Percentiles rank a stretch among this genome's conserved stretches.
phyloP scores from a whole-genome alignment of 2,888 invertebrate genomes.

The Philaethria dido region DNA sequence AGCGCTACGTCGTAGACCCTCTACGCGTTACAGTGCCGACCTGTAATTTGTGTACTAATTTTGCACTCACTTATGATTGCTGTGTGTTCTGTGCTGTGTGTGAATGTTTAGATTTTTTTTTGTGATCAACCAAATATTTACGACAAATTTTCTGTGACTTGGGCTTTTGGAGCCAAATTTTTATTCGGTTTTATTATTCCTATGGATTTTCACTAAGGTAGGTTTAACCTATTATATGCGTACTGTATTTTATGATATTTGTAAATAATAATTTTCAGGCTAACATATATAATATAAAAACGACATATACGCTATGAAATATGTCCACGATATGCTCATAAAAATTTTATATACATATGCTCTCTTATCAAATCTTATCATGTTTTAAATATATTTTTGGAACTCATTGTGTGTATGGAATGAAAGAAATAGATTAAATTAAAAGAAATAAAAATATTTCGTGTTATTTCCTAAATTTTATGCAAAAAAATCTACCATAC shows the following conservation, averaged over 20 bases:
- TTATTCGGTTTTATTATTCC: constrained; percentile 32
- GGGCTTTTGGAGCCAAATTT: constrained; percentile 35
- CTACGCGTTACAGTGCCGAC: constrained; percentile 42
- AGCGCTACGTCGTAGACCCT: constrained; percentile 63
- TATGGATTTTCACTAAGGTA: constrained; percentile 39
- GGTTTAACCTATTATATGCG: constrained; percentile 11
- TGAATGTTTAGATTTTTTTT: constrained; percentile 24
- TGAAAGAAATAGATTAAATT: neutral
- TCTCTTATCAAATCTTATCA: neutral
- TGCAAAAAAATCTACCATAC: neutral
- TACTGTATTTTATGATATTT: neutral
- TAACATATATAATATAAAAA: neutral
- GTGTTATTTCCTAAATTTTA: neutral
- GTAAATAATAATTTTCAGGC: neutral
- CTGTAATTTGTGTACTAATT: constrained; percentile 44
- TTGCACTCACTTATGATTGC: constrained; percentile 37
- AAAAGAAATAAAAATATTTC: neutral
- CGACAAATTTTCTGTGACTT: constrained; percentile 41
- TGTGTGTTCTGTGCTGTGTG: constrained; percentile 46
- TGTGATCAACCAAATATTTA: constrained; percentile 24
- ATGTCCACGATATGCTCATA: neutral
- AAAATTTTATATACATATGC: neutral
- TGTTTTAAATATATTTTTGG: neutral
- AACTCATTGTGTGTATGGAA: neutral
- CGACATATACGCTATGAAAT: neutral